These are phyloP conservation scores for Stegostoma tigrinum DNA, from an alignment of 2,113 vertebrate genomes.

Conservation along the genomic window DNA sequence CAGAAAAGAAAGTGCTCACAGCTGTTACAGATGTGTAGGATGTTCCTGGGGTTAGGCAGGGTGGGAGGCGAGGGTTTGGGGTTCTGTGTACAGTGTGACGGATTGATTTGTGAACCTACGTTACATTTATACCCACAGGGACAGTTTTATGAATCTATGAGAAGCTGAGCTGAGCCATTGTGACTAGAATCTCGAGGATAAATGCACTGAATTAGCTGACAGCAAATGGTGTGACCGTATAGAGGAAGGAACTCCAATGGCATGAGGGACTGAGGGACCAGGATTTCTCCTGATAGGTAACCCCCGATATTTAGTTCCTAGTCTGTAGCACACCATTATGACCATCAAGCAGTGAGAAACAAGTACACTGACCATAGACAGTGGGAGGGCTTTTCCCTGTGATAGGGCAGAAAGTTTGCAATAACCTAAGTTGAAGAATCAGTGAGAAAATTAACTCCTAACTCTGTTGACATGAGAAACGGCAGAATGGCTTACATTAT, in stretches of 20 bases:
- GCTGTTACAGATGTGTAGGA: neutral
- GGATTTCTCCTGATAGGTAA: neutral
- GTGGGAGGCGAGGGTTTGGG: neutral
- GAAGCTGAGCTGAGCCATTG: neutral
- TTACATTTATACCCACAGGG: neutral
- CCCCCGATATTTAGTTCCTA: no score
- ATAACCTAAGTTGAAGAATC: neutral
- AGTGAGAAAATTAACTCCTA: neutral
- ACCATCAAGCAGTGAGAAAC: neutral
- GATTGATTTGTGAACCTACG: neutral
- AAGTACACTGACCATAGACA: neutral
- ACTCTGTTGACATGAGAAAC: neutral
- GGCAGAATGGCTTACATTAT: neutral
- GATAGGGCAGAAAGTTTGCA: neutral
- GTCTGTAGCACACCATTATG: no score
- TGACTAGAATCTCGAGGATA: neutral
- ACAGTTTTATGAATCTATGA: neutral
- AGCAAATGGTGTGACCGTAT: neutral
- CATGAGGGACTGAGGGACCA: neutral
- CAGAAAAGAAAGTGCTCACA: neutral
- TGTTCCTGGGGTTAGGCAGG: neutral
- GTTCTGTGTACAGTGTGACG: neutral
- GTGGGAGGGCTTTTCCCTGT: neutral
- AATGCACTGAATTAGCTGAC: neutral
- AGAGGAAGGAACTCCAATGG: no score